These are phyloP conservation scores for Penaeus japonicus DNA, from an alignment of 1,140 invertebrate genomes.

Conservation along the genomic window DNA sequence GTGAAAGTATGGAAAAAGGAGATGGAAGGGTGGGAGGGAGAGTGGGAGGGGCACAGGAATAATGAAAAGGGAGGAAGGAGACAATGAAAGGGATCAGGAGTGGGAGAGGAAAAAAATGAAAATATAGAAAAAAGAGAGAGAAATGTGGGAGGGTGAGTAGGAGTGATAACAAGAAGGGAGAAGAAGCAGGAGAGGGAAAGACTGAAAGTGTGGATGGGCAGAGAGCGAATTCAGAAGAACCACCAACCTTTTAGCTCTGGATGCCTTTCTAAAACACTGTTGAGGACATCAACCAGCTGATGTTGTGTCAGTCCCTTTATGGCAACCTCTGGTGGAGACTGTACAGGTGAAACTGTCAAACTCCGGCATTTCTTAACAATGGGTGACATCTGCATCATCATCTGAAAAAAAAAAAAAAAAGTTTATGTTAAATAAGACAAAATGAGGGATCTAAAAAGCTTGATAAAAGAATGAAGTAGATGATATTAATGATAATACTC, in stretches of 20 bases:
- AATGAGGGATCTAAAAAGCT: too few relatives aligned
- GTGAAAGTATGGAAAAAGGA: too few relatives aligned
- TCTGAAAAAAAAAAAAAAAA: not conserved
- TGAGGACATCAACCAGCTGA: slow-evolving; percentile 38
- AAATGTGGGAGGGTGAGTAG: too few relatives aligned
- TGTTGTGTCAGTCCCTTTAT: slow-evolving; percentile 42
- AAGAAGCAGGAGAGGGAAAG: too few relatives aligned
- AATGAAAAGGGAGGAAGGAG: not conserved
- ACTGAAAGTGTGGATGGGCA: too few relatives aligned
- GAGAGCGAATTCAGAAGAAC: too few relatives aligned
- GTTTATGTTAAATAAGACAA: too few relatives aligned
- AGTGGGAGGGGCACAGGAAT: not conserved
- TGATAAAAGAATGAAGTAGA: too few relatives aligned
- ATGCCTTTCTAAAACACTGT: not conserved
- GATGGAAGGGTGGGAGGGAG: not conserved
- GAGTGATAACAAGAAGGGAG: too few relatives aligned
- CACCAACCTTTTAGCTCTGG: slow-evolving; percentile 39
- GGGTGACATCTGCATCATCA: slow-evolving; percentile 45
- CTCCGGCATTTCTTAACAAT: slow-evolving; percentile 43
- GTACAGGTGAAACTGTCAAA: slow-evolving; percentile 26
- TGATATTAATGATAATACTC: not conserved
- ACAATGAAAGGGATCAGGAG: too few relatives aligned
- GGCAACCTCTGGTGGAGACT: slow-evolving; percentile 42
- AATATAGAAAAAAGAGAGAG: too few relatives aligned
- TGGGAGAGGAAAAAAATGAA: too few relatives aligned